A percentile compares a stretch with the other conserved stretches of the same genome.
These are phyloP conservation scores for Stegostoma tigrinum DNA, from an alignment of 2,113 vertebrate species.

Conservation along the genomic window DNA sequence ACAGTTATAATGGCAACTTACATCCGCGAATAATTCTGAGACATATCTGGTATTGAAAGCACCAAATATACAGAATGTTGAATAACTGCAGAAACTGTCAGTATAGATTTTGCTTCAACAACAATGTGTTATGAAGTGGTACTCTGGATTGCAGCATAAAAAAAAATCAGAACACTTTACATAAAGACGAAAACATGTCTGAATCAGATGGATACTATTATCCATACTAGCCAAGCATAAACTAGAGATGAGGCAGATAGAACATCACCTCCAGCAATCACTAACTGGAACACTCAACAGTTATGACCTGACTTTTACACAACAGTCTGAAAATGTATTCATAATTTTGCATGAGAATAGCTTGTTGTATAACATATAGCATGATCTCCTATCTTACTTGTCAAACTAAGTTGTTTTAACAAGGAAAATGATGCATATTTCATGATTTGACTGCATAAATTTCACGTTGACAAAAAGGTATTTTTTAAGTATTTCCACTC, in stretches of 20 bases:
- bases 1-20: background rate
- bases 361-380: background rate
- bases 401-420: constrained; percentile 10
- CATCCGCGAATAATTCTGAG: background rate
- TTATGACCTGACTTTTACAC: background rate
- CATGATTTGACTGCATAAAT: constrained; percentile 19
- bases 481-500: background rate
- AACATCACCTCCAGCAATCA: background rate
- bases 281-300: background rate
- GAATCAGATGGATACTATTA: background rate
- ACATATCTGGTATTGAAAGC: background rate
- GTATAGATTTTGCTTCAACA: background rate
- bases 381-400: constrained; percentile 3
- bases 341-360: background rate
- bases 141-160: background rate
- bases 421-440: background rate
- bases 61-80: background rate
- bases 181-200: background rate
- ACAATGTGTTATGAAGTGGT: background rate
- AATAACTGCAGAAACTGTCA: background rate
- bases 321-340: background rate
- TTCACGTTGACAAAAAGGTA: background rate
- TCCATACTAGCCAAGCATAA: background rate
- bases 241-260: background rate
- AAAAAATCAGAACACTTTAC: background rate